A percentile compares a stretch with the other conserved stretches of the same genome.
phyloP scores from a whole-genome alignment of 2,888 invertebrate species.

The Dryobotodes eremita region DNA sequence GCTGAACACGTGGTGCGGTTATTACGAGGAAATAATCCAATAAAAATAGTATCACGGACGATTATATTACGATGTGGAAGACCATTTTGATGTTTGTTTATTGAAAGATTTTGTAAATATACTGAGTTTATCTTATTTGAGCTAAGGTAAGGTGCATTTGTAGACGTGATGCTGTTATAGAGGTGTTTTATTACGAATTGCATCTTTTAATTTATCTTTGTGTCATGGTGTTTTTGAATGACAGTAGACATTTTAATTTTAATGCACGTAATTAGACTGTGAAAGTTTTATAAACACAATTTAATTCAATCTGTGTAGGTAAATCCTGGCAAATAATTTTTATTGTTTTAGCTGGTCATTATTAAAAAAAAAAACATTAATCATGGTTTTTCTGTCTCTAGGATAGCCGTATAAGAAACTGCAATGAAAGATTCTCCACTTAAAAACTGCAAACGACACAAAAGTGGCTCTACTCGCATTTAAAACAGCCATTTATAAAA shows the following conservation, averaged over 20 bases:
- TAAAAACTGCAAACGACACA: background rate
- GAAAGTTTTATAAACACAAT: background rate
- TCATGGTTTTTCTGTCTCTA: background rate
- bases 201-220: background rate
- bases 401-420: background rate
- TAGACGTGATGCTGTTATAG: conserved; percentile 21
- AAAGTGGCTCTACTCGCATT: background rate
- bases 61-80: conserved; percentile 81
- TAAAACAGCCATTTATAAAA: background rate
- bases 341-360: no score
- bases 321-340: background rate
- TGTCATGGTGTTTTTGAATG: background rate
- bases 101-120: conserved; percentile 67
- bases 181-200: conserved; percentile 43
- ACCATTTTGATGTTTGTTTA: conserved; percentile 69
- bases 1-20: conserved; percentile 84
- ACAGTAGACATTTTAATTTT: background rate
- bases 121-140: conserved; percentile 55
- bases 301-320: background rate
- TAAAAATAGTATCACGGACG: conserved; percentile 86
- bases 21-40: conserved; percentile 87
- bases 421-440: background rate
- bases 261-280: background rate
- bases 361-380: no score
- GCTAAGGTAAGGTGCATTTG: conserved; percentile 29